A percentile compares a stretch with the other conserved stretches of the same genome.
Evolutionary conservation across 1,140 invertebrate genomes (phyloP).

Genomic region (Drosophila azteca): DNA sequence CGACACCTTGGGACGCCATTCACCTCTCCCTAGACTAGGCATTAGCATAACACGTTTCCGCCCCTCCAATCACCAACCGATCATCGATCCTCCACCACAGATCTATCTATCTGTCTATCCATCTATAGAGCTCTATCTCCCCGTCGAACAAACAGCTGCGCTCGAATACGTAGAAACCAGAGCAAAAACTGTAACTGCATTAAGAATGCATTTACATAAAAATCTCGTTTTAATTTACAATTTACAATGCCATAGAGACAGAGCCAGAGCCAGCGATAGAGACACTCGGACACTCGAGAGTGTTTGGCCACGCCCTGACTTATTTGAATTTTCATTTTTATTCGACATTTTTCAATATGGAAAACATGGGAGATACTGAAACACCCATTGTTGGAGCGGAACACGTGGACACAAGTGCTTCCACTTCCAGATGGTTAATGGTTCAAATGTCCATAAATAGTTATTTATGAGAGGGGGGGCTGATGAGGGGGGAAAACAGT

Average conservation of each 20-base stretch:
- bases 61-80: not conserved
- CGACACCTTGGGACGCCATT: conserved; percentile 62
- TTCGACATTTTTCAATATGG: not conserved
- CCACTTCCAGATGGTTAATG: too few relatives aligned
- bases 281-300: not conserved
- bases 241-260: conserved; percentile 9
- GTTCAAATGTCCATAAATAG: too few relatives aligned
- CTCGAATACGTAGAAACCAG: conserved; percentile 31
- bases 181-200: conserved; percentile 49
- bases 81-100: not conserved
- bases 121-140: conserved; percentile 28
- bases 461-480: too few relatives aligned
- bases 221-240: conserved; percentile 48
- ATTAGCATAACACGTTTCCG: conserved; percentile 70
- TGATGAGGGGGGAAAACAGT: too few relatives aligned
- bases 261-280: too few relatives aligned
- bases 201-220: conserved; percentile 65
- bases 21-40: conserved; percentile 29
- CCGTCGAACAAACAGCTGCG: conserved; percentile 20
- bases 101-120: conserved; percentile 8
- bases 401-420: too few relatives aligned
- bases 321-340: conserved; percentile 27
- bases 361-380: too few relatives aligned
- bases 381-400: too few relatives aligned
- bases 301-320: conserved; percentile 31